Evolutionary conservation across 2,113 vertebrate species (phyloP).

Genomic region (Tenrec ecaudatus): DNA sequence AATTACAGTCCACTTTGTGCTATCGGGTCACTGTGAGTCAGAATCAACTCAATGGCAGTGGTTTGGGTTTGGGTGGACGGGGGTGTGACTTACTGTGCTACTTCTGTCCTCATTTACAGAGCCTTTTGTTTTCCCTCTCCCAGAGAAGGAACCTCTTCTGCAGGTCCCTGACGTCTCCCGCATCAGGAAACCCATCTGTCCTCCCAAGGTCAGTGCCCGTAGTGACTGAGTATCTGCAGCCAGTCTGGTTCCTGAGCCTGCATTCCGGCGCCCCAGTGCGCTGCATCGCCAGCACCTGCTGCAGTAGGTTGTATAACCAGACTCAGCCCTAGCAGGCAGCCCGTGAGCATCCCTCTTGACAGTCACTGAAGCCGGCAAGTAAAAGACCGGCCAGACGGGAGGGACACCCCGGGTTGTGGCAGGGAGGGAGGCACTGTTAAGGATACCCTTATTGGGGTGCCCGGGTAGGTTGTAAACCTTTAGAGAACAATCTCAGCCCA

Average conservation of each 20-base stretch:
- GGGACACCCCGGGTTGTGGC: not conserved
- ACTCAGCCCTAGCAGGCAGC: not conserved
- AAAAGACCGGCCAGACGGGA: not conserved
- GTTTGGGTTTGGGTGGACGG: not conserved
- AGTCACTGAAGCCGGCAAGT: not conserved
- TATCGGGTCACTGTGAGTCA: too few relatives aligned
- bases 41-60: too few relatives aligned
- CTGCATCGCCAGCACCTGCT: slow-evolving; percentile 1
- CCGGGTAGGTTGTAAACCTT: not conserved
- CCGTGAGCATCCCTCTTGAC: not conserved
- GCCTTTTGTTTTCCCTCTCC: not conserved
- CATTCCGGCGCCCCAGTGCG: not conserved
- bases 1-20: too few relatives aligned
- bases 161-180: not conserved
- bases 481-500: not conserved
- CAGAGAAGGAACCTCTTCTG: not conserved
- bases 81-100: not conserved
- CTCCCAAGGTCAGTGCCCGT: not conserved
- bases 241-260: not conserved
- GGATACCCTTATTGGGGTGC: not conserved
- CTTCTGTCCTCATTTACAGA: not conserved
- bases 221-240: slow-evolving; percentile 23
- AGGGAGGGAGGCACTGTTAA: rapidly evolving
- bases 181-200: not conserved
- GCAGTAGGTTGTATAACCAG: slow-evolving; percentile 70